These are phyloP conservation scores for Lithobates sylvaticus DNA, from an alignment of 2,797 vertebrate genomes.

Conservation along the genomic window DNA sequence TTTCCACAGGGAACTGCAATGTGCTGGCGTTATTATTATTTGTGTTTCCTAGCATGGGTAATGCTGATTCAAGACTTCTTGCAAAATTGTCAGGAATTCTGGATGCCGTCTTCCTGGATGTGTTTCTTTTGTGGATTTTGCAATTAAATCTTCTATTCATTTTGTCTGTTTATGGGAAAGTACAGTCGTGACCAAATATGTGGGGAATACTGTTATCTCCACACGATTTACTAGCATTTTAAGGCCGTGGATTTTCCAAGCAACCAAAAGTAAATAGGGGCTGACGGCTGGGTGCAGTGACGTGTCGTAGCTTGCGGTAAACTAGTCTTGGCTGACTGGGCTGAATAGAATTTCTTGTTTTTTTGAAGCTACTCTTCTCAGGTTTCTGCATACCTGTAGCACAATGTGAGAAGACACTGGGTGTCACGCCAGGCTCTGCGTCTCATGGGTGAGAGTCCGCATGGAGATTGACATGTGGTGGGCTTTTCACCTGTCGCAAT, in stretches of 20 bases:
- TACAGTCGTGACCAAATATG: background rate
- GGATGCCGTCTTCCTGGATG: background rate
- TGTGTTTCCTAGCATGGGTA: background rate
- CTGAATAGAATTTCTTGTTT: conserved; percentile 17
- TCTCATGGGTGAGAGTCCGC: background rate
- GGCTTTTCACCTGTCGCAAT: background rate
- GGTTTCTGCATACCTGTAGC: conserved; percentile 17
- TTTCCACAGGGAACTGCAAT: too few species aligned
- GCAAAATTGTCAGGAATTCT: background rate
- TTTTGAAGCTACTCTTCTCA: background rate
- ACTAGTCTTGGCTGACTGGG: background rate
- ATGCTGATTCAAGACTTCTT: background rate
- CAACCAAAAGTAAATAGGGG: background rate
- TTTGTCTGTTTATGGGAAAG: conserved; percentile 5
- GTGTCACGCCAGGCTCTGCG: background rate
- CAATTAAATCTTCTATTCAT: background rate
- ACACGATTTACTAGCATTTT: background rate
- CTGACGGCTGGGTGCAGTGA: background rate
- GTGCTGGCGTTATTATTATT: too few species aligned
- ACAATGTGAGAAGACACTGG: background rate
- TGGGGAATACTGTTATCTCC: background rate
- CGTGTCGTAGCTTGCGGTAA: conserved; percentile 8
- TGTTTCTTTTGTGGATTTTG: background rate
- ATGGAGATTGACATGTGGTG: background rate
- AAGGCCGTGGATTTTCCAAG: background rate